Conservation (phyloP, 2,888 invertebrate species). For the Endomychus coccineus region DNA sequence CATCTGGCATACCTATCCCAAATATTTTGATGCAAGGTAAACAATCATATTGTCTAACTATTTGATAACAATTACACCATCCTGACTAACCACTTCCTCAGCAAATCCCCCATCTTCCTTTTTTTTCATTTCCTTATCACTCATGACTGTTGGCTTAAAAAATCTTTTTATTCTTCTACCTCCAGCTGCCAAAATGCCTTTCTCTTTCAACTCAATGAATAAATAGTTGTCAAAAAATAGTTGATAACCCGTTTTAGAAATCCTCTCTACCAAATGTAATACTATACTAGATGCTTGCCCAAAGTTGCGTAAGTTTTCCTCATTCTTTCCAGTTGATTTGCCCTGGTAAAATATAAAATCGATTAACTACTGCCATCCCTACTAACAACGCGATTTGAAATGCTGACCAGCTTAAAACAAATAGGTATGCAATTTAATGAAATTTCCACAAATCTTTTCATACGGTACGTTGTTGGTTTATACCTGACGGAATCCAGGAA, state of each 20-base stretch:
- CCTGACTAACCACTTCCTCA: conserved; percentile 21
- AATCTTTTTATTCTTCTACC: conserved; percentile 17
- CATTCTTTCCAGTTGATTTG: conserved; percentile 12
- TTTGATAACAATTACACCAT: conserved; percentile 10
- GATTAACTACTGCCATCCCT: too few relatives aligned
- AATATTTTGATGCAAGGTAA: too few relatives aligned
- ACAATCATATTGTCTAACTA: too few relatives aligned
- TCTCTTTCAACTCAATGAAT: conserved; percentile 8
- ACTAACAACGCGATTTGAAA: too few relatives aligned
- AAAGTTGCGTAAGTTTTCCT: conserved; percentile 3
- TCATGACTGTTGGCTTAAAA: conserved; percentile 13
- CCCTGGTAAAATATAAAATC: conserved; percentile 29
- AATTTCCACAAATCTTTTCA: too few relatives aligned
- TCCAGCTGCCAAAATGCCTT: conserved; percentile 15
- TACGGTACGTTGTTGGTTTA: too few relatives aligned
- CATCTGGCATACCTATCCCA: too few relatives aligned
- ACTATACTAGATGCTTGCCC: conserved; percentile 16
- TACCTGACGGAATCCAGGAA: too few relatives aligned
- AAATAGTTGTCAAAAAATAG: conserved; percentile 20
- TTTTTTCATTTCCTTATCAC: conserved; percentile 10
- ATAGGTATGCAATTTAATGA: too few relatives aligned
- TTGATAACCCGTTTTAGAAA: conserved; percentile 9
- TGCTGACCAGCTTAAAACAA: too few relatives aligned
- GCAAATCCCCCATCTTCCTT: conserved; percentile 10
- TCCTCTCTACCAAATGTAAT: conserved; percentile 16